Conservation (phyloP, 2,797 vertebrate genomes). For the Botia kubotai region DNA sequence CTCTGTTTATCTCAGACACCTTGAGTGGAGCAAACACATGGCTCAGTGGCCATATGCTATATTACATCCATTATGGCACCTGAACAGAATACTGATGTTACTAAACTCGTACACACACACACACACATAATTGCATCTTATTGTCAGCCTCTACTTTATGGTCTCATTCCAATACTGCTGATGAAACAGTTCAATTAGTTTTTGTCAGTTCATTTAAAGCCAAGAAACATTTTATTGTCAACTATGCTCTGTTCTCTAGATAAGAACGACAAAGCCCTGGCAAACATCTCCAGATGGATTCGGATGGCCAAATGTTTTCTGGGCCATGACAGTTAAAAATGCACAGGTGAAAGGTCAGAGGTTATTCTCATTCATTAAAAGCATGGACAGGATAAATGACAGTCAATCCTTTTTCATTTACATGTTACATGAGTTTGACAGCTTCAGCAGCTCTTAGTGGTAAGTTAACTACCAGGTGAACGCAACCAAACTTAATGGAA, state of each 20-base stretch:
- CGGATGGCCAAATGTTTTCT: background rate
- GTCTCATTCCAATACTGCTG: slow-evolving; percentile 65
- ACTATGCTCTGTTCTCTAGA: slow-evolving; percentile 15
- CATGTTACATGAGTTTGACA: too few relatives aligned
- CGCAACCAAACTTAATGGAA: slow-evolving; percentile 70
- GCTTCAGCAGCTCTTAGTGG: too few relatives aligned
- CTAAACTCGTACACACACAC: slow-evolving; percentile 29
- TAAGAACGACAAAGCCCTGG: slow-evolving; percentile 25
- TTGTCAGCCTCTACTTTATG: slow-evolving; percentile 43
- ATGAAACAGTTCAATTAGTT: slow-evolving; percentile 51
- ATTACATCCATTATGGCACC: slow-evolving; percentile 78
- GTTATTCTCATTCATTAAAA: background rate
- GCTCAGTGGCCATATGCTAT: slow-evolving; percentile 79
- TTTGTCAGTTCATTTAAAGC: slow-evolving; percentile 45
- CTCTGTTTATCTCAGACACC: slow-evolving; percentile 80
- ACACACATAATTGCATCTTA: slow-evolving; percentile 41
- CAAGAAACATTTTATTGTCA: slow-evolving; percentile 45
- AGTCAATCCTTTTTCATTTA: background rate
- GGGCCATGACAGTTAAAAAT: background rate
- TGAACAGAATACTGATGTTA: slow-evolving; percentile 76
- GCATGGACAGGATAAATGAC: background rate
- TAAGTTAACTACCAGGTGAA: slow-evolving; percentile 1
- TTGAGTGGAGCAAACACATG: slow-evolving; percentile 71
- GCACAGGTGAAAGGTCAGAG: slow-evolving; percentile 5
- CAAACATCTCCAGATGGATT: background rate